phyloP scores from a whole-genome alignment of 2,888 invertebrate genomes.

The Amphipyra tragopoginis region DNA sequence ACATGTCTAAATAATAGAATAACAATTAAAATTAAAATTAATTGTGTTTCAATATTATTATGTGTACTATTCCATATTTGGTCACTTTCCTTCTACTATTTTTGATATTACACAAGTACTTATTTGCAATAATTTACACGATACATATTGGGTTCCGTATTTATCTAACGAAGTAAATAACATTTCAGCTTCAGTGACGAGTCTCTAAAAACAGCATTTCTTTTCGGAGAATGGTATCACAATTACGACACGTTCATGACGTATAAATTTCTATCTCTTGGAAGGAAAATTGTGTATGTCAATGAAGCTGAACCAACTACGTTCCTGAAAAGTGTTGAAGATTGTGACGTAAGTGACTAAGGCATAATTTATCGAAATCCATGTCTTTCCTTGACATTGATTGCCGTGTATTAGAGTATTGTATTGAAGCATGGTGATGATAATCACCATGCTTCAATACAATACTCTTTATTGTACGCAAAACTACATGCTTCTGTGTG shows the following conservation, averaged over 20 bases:
- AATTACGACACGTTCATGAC: constrained; percentile 80
- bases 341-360: constrained; percentile 64
- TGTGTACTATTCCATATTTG: too few relatives aligned
- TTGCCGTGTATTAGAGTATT: too few relatives aligned
- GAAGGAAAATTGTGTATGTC: constrained; percentile 73
- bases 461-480: too few relatives aligned
- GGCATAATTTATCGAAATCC: not conserved
- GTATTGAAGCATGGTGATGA: too few relatives aligned
- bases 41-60: too few relatives aligned
- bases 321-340: constrained; percentile 67
- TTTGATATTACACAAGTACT: not conserved
- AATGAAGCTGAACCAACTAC: constrained; percentile 55
- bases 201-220: constrained; percentile 68
- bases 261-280: constrained; percentile 74
- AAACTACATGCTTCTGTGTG: too few relatives aligned
- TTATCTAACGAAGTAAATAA: constrained; percentile 29
- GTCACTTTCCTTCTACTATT: not conserved
- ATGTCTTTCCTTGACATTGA: not conserved
- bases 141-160: constrained; percentile 18
- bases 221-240: constrained; percentile 79
- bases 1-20: too few relatives aligned
- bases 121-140: constrained; percentile 15
- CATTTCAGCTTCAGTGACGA: constrained; percentile 71
- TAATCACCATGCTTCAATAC: too few relatives aligned
- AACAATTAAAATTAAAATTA: too few relatives aligned